phyloP scores from a whole-genome alignment of 2,797 vertebrate genomes.

The Oreochromis mossambicus region DNA sequence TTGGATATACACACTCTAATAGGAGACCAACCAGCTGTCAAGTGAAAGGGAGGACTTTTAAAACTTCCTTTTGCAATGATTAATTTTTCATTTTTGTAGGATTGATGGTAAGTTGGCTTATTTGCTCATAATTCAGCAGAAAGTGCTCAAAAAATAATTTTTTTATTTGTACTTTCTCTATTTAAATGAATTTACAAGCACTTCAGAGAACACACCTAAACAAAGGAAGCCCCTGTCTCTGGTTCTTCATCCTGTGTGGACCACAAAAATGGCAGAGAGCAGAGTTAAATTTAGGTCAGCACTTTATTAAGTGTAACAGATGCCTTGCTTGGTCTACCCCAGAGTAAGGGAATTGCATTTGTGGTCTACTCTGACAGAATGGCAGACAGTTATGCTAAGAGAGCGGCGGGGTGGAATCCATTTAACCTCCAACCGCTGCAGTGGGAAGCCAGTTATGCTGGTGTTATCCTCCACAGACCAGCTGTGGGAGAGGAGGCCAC shows the following conservation, averaged over 20 bases:
- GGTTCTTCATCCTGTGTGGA: constrained; percentile 3
- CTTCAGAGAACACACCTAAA: constrained; percentile 1
- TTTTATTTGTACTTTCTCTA: neutral
- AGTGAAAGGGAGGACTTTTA: neutral
- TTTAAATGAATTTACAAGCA: constrained; percentile 1
- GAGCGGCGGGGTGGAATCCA: constrained; percentile 62
- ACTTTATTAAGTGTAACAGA: constrained; percentile 73
- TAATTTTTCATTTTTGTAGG: neutral
- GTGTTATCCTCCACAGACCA: constrained; percentile 34
- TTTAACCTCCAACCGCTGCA: constrained; percentile 61
- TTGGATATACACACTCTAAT: neutral
- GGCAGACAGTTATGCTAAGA: constrained; percentile 72
- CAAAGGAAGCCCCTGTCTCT: constrained; percentile 1
- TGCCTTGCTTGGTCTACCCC: constrained; percentile 52
- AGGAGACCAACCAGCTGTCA: neutral
- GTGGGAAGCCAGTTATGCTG: constrained; percentile 9
- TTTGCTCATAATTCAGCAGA: neutral
- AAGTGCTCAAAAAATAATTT: neutral
- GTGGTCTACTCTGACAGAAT: constrained; percentile 61
- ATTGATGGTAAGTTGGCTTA: neutral
- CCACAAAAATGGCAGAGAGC: constrained; percentile 29
- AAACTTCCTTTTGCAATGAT: neutral
- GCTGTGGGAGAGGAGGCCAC: neutral
- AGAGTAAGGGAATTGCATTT: constrained; percentile 70
- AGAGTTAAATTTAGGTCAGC: constrained; percentile 71